Conservation (phyloP, 2,797 vertebrate genomes). For the Furcifer pardalis region DNA sequence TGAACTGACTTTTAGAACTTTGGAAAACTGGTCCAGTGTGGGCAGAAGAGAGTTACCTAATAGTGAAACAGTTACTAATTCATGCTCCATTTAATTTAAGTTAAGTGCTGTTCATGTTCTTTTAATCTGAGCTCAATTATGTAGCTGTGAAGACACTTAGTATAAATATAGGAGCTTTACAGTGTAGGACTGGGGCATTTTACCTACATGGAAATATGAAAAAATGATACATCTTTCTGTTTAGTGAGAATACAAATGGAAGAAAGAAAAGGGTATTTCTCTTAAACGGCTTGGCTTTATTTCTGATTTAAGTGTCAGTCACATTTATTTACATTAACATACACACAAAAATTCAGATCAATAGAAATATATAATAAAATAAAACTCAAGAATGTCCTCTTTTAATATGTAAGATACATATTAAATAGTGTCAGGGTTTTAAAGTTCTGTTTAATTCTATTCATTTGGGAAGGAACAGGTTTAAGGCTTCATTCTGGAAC, state of each 20-base stretch:
- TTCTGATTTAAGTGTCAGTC: no score
- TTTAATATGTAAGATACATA: neutral
- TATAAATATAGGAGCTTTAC: neutral
- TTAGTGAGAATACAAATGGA: no score
- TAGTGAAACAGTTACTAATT: neutral
- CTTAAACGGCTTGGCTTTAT: no score
- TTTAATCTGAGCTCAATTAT: neutral
- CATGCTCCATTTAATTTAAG: no score
- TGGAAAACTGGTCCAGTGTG: neutral
- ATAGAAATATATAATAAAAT: no score
- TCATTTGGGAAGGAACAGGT: constrained; percentile 25
- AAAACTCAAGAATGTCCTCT: neutral
- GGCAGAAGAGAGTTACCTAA: neutral
- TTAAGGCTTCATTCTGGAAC: neutral
- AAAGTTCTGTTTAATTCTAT: neutral
- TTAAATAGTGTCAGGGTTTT: constrained; percentile 16
- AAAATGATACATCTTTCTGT: no score
- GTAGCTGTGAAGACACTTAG: neutral
- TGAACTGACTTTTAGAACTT: neutral
- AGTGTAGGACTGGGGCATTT: no score
- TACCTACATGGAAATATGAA: no score
- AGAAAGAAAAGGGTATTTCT: no score
- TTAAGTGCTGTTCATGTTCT: neutral
- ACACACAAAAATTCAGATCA: no score
- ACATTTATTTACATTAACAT: no score